Percentiles rank a stretch among this genome's conserved stretches.
These are phyloP conservation scores for Pristionchus japonicus DNA, from an alignment of 2,888 invertebrate species.

Conservation along the genomic window DNA sequence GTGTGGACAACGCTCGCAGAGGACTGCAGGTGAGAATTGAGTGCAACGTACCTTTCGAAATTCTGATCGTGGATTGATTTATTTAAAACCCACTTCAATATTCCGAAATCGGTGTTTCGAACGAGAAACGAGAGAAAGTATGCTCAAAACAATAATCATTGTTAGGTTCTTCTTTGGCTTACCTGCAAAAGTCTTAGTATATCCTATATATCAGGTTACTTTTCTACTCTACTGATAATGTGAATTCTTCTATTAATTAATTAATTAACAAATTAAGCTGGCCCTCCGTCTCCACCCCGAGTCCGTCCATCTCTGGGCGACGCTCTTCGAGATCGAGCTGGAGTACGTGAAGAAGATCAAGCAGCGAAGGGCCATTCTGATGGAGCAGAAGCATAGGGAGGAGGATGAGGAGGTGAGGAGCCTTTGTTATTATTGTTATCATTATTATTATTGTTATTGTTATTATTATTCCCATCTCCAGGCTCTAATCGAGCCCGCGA, in stretches of 20 bases:
- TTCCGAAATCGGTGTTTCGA: too few relatives aligned
- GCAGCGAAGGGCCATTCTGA: background rate
- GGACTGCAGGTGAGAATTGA: conserved; percentile 18
- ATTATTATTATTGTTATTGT: background rate
- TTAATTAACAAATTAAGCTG: background rate
- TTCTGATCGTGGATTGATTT: too few relatives aligned
- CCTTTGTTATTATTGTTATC: too few relatives aligned
- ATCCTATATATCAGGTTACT: background rate
- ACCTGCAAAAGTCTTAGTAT: too few relatives aligned
- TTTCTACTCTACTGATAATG: background rate
- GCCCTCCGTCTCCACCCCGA: conserved; percentile 44
- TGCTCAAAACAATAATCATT: too few relatives aligned
- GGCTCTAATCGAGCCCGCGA: background rate
- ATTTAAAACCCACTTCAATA: too few relatives aligned
- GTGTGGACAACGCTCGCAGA: conserved; percentile 45
- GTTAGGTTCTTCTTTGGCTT: too few relatives aligned
- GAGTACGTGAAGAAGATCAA: conserved; percentile 39
- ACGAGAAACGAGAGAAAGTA: too few relatives aligned
- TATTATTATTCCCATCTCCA: background rate
- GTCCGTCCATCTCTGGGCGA: conserved; percentile 39
- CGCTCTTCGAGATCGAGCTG: conserved; percentile 42
- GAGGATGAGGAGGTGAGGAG: background rate
- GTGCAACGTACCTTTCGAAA: background rate
- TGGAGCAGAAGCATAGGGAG: background rate
- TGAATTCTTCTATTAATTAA: background rate